Evolutionary conservation across 2,888 invertebrate genomes (phyloP), one percentile per base, ranked within the genome.

Genomic region (Agrochola litura): DNA sequence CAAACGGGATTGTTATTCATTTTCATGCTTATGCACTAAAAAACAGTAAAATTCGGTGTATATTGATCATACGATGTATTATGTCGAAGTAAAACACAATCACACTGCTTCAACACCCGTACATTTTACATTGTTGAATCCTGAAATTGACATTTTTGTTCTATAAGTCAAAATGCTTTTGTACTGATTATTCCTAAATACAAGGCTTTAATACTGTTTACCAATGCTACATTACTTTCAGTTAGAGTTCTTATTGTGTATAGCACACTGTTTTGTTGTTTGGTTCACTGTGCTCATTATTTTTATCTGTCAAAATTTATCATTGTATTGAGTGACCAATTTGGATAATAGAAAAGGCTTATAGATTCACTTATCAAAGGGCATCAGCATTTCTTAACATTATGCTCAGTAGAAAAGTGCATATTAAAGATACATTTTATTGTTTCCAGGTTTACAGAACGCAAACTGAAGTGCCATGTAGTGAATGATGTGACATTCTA

Each of bases 401-500:
- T 9, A 12, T 6, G 16, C 16, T 37, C 14, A 67, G 0, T 6
- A 58, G 56, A 37, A 30, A 71, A 67, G 54, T 60, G 10, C 25
- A 1, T 66, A 14, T 30, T 58, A 30, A 46, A 60, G 6, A 67
- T n/a, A 63, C 3, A 12, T 66, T 49, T 65, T 72, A 41, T 81
- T 64, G 63, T 77, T 94, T 95, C 73, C 95, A 96, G 96, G 96
- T 94, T 89, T 90, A 89, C 89, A 86, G 91, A 89, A 91, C 89
- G 91, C 90, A 92, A 92, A 94, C 88, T 95, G 90, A 95, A 94
- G 94, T 95, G 94, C 91, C 93, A 95, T 95, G 94, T 95, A 94
- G 95, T 95, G 91, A 94, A 94, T 90, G 93, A 95, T 95, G 95
- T 95, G 94, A 96, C 95, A 93, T 96, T 95, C 88, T 95, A 96